Percentiles rank a stretch among this genome's conserved stretches.
phyloP scores from a whole-genome alignment of 2,113 vertebrate genomes.

The Mormyrus iriodes region DNA sequence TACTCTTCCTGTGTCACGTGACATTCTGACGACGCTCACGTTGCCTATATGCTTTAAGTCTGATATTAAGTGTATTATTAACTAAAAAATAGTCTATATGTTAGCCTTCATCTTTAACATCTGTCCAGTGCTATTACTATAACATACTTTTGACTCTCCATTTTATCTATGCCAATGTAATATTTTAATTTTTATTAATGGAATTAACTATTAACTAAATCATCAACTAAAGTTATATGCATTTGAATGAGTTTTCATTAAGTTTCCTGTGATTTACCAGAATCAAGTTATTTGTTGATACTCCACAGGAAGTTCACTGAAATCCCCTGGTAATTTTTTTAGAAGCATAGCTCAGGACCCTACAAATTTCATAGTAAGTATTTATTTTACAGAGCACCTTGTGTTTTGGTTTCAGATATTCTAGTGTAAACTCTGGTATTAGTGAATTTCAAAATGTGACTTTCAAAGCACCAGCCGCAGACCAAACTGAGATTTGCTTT shows the following conservation, averaged over 20 bases:
- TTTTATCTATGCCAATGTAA: neutral
- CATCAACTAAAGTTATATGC: neutral
- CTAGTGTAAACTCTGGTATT: neutral
- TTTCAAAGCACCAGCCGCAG: neutral
- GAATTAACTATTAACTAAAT: neutral
- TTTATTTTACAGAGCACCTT: neutral
- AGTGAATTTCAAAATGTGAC: constrained; percentile 11
- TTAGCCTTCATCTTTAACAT: neutral
- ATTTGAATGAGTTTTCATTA: neutral
- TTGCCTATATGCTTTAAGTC: neutral
- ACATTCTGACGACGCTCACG: neutral
- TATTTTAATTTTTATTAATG: neutral
- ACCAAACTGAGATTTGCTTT: constrained; percentile 1
- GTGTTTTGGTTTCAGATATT: neutral
- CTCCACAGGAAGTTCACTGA: neutral
- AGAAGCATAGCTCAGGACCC: neutral
- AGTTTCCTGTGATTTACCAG: neutral
- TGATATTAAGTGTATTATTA: neutral
- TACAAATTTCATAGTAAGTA: neutral
- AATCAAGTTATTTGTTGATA: neutral
- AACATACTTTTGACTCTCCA: neutral
- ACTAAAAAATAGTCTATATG: neutral
- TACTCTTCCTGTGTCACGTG: constrained; percentile 40
- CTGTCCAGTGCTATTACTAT: neutral
- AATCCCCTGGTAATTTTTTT: neutral